Percentiles rank a stretch among this genome's conserved stretches.
Evolutionary conservation across 2,797 vertebrate species (phyloP).

Genomic region (Diplodus sargus): DNA sequence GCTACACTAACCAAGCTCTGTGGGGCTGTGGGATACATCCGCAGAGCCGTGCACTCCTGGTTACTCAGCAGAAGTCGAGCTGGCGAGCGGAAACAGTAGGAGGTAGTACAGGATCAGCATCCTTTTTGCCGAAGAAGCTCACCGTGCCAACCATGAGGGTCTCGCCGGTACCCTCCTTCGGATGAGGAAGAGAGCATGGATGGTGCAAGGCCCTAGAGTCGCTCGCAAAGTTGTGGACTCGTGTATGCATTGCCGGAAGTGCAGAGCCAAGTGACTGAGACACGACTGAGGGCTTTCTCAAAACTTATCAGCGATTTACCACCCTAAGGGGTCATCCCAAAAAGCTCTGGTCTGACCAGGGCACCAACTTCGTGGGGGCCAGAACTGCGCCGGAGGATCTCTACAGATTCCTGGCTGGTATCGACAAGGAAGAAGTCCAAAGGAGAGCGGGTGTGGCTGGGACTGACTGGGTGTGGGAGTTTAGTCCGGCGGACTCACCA

Average conservation of each 20-base stretch:
- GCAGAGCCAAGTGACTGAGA: too few species aligned
- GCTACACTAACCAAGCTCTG: not conserved
- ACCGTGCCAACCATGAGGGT: constrained; percentile 2
- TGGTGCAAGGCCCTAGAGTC: not conserved
- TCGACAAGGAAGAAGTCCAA: not conserved
- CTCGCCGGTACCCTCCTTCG: not conserved
- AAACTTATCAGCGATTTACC: not conserved
- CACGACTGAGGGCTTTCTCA: constrained; percentile 2
- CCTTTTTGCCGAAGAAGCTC: not conserved
- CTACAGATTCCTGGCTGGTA: not conserved
- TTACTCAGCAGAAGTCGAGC: too few species aligned
- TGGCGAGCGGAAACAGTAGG: not conserved
- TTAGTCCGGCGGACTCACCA: not conserved
- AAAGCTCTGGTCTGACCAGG: not conserved
- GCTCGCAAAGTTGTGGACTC: not conserved
- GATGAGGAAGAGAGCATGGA: constrained; percentile 3
- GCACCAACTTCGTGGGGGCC: too few species aligned
- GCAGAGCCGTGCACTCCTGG: too few species aligned
- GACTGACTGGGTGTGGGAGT: not conserved
- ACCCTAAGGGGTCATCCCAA: not conserved
- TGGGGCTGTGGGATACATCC: too few species aligned
- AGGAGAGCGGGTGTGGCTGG: not conserved
- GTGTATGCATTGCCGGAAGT: not conserved
- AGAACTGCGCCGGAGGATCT: not conserved
- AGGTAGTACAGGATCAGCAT: not conserved